Evolutionary conservation across 2,888 invertebrate genomes (phyloP).

Genomic region (Hirudinaria manillensis): DNA sequence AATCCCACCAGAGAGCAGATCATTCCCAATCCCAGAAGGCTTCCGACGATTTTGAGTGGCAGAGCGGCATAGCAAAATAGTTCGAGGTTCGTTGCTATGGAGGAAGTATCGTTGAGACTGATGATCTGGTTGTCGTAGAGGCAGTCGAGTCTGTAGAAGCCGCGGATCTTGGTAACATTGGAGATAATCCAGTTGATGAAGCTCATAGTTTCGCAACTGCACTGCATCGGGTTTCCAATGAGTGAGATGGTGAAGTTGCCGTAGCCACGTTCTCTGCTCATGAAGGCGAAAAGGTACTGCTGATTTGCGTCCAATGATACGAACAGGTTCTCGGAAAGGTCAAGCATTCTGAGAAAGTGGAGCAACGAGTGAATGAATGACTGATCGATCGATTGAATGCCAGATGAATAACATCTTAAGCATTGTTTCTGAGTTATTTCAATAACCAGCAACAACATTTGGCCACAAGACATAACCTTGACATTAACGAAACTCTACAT

Average conservation of each 20-base stretch:
- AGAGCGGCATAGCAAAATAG: slow-evolving; percentile 4
- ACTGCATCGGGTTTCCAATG: neutral
- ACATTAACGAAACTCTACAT: too few species aligned
- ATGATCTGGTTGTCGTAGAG: neutral
- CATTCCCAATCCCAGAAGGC: neutral
- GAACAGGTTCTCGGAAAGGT: slow-evolving; percentile 4
- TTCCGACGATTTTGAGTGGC: neutral
- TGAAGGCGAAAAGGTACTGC: neutral
- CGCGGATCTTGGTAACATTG: neutral
- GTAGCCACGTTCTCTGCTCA: neutral
- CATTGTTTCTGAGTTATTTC: too few species aligned
- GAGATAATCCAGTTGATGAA: slow-evolving; percentile 1
- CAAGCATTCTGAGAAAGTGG: neutral
- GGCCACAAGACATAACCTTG: too few species aligned
- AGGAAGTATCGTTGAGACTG: neutral
- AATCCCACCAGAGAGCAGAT: neutral
- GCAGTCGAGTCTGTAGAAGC: neutral
- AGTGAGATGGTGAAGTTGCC: neutral
- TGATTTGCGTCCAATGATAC: neutral
- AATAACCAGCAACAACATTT: too few species aligned
- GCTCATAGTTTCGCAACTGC: neutral
- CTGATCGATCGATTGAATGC: too few species aligned
- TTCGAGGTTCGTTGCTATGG: neutral
- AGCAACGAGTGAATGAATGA: neutral
- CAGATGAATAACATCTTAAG: too few species aligned